These are phyloP conservation scores for Manis crassicaudata DNA, from an alignment of 2,797 vertebrate species.

Conservation along the genomic window DNA sequence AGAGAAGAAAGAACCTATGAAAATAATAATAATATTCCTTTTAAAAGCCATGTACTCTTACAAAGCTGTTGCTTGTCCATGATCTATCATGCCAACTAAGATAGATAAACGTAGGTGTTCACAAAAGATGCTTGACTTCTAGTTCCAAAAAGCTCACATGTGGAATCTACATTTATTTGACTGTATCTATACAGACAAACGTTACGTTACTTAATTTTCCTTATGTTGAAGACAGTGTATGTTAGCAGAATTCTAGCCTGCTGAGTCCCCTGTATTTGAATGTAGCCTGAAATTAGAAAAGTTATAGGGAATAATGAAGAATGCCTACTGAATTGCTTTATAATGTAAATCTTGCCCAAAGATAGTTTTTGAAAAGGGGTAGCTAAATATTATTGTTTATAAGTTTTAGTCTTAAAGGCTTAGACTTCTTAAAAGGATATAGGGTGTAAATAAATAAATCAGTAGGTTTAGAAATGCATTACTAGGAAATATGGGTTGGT, in stretches of 20 bases:
- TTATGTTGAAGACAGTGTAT: not conserved
- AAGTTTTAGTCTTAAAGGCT: not conserved
- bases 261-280: not conserved
- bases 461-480: not conserved
- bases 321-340: not conserved
- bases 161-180: not conserved
- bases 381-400: not conserved
- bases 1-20: not conserved
- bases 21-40: not conserved
- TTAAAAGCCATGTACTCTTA: not conserved
- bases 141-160: not conserved
- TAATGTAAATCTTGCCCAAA: not conserved
- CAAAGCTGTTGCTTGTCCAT: not conserved
- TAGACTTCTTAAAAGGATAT: not conserved
- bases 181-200: not conserved
- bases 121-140: not conserved
- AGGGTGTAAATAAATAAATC: not conserved
- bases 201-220: not conserved
- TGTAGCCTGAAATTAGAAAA: not conserved
- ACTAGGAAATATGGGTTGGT: not conserved
- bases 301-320: not conserved
- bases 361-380: not conserved
- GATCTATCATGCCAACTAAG: not conserved
- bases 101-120: not conserved
- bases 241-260: conserved; percentile 20